Conservation (phyloP, 2,888 invertebrate species). For the Amphiduros pacificus region DNA sequence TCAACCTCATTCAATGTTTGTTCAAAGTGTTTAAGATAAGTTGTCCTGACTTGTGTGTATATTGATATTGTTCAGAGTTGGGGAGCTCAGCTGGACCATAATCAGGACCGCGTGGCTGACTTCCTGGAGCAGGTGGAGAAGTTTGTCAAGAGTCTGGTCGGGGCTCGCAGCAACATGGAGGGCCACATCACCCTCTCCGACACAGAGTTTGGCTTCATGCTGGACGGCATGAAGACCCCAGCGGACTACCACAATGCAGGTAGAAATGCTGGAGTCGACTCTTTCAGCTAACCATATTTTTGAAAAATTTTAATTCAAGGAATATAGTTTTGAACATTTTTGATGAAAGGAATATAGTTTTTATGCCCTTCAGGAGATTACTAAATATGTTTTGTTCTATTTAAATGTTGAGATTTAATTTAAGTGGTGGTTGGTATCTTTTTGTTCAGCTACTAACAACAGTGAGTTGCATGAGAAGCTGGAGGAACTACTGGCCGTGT, state of each 20-base stretch:
- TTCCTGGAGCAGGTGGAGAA: slow-evolving; percentile 58
- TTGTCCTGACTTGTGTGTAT: not conserved
- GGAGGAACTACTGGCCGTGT: slow-evolving; percentile 55
- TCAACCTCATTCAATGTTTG: not conserved
- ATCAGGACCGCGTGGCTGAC: slow-evolving; percentile 44
- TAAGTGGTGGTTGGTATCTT: no score
- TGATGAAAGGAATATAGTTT: no score
- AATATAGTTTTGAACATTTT: not conserved
- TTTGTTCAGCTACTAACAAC: slow-evolving; percentile 56
- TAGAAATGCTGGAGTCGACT: no score
- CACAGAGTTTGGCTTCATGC: slow-evolving; percentile 47
- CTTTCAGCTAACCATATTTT: no score
- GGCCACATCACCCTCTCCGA: slow-evolving; percentile 57
- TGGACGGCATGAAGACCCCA: slow-evolving; percentile 52
- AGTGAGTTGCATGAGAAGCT: slow-evolving; percentile 57
- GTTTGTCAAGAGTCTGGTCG: slow-evolving; percentile 51
- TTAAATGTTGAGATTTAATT: no score
- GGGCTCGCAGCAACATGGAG: slow-evolving; percentile 55
- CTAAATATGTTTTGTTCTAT: no score
- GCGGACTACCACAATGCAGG: slow-evolving; percentile 55
- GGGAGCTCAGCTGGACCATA: slow-evolving; percentile 45
- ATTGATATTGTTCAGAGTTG: slow-evolving; percentile 44
- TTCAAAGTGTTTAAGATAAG: not conserved
- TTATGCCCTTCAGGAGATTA: no score
- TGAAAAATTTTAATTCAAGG: no score